Conservation (phyloP, 2,113 vertebrate species). For the Sula dactylatra region DNA sequence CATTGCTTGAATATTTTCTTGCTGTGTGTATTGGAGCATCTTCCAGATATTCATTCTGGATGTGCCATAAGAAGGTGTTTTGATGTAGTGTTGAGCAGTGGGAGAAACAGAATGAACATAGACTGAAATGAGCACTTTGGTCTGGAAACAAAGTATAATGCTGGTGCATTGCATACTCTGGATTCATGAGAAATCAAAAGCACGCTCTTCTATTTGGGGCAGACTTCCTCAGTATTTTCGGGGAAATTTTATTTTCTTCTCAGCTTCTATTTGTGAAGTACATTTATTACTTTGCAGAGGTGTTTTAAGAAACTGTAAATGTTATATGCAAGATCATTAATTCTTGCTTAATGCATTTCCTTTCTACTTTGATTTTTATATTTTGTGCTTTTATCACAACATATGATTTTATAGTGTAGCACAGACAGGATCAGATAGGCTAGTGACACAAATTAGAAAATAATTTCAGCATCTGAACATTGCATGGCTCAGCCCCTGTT, state of each 20-base stretch:
- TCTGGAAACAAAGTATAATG: neutral
- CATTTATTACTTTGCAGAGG: neutral
- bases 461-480: neutral
- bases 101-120: neutral
- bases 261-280: neutral
- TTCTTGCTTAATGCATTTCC: neutral
- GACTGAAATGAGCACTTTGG: neutral
- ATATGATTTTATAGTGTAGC: neutral
- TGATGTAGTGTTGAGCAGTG: neutral
- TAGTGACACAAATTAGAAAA: neutral
- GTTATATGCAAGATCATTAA: neutral
- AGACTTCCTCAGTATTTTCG: neutral
- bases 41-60: neutral
- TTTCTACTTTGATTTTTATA: neutral
- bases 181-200: neutral
- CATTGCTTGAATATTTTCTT: neutral
- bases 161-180: neutral
- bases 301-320: neutral
- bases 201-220: neutral
- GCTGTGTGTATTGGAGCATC: neutral
- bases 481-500: neutral
- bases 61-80: neutral
- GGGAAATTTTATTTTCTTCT: neutral
- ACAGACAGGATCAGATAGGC: neutral
- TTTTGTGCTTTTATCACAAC: neutral